phyloP scores from a whole-genome alignment of 2,113 vertebrate genomes.

The Stigmatopora argus region DNA sequence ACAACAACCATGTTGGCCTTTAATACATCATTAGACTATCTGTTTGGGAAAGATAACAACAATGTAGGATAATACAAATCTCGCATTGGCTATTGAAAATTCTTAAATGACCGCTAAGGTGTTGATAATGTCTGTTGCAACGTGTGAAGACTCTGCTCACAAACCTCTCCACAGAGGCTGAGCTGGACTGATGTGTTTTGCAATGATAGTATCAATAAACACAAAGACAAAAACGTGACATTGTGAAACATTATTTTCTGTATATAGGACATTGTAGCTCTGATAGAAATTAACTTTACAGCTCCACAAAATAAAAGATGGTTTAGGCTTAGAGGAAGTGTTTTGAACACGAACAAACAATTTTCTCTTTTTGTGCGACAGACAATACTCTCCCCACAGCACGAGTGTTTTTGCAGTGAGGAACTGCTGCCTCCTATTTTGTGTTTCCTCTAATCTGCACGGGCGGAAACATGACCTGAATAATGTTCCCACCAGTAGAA shows the following conservation, averaged over 20 bases:
- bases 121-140: slow-evolving; percentile 39
- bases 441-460: too few relatives aligned
- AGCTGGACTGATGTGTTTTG: slow-evolving; percentile 62
- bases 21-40: too few relatives aligned
- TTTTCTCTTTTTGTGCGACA: too few relatives aligned
- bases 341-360: too few relatives aligned
- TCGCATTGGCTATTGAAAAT: neutral
- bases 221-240: neutral
- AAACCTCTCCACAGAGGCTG: slow-evolving; percentile 66
- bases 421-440: too few relatives aligned
- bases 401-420: too few relatives aligned
- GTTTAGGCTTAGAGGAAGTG: too few relatives aligned
- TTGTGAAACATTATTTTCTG: neutral
- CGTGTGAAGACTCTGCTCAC: slow-evolving; percentile 60
- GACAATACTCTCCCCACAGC: too few relatives aligned
- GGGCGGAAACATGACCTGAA: too few relatives aligned
- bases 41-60: neutral
- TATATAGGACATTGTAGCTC: neutral
- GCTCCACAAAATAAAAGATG: too few relatives aligned
- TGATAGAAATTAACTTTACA: too few relatives aligned
- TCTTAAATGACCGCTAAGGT: slow-evolving; percentile 11
- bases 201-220: neutral
- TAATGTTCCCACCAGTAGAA: too few relatives aligned
- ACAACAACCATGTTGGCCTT: slow-evolving; percentile 17
- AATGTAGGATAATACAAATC: neutral